Base-by-base conservation (phyloP, 35 echinoderm and acorn worm species). In the Nesometra sesokonis region DNA sequence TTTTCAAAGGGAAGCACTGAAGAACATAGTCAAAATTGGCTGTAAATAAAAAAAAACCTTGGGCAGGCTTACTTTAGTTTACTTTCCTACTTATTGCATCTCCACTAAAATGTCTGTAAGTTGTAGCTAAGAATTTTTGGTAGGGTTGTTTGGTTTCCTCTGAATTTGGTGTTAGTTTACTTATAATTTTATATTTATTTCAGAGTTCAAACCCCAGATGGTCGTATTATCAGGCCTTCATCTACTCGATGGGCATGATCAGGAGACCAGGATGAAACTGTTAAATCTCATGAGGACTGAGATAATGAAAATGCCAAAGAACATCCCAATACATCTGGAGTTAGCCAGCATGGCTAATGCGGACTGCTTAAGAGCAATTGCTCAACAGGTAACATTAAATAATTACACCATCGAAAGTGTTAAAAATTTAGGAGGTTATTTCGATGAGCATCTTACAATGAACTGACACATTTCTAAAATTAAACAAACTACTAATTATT, bases 191-290 rank as follows among this genome's bases (percentile, higher is more conserved):
- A 47, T 78, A 30, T 36, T 46, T 36, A 27, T 79, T 78, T 43
- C 52, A 97, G 94, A 90, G 17, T 97, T 97, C 81, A 37, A 84
- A 15, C 88, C 94, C 17, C 91, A 97, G 35, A 76, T 93, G 34
- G 86, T 97, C 34, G 83, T 97, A 31, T 93, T 97, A 47, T 97
- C 94, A 77, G 94, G 94, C 30, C 94, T 97, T 77, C 94, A 97
- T 82, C 88, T 97, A 35, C 82, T 97, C 35, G 91, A 93, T 46
- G 88, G 91, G 9, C 81, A 90, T 33, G 31, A 36, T 31, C n/a
- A 36, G 27, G 76, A 77, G 23, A 84, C 81, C 13, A 79, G 87
- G 57, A 32, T 27, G 8, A 40, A 88, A 11, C 90, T 86, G 82
- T 37, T 97, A 21, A 40, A 31, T 0, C 77, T 21, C 30, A 30